Conservation (phyloP, 2,797 vertebrate genomes). For the Myripristis murdjan region DNA sequence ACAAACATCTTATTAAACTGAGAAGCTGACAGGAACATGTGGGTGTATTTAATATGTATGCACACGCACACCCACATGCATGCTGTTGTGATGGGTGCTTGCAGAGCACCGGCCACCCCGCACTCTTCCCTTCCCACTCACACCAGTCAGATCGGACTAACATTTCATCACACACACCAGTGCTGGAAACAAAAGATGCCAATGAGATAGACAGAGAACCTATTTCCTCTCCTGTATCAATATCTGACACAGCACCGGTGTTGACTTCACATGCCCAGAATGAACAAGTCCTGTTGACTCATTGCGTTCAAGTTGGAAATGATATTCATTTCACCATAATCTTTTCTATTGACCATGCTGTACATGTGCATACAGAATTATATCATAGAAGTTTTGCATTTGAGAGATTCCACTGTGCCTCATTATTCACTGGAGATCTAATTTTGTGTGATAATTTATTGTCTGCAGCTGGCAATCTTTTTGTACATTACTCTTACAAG, state of each 20-base stretch:
- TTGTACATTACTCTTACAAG: no score
- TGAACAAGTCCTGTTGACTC: background rate
- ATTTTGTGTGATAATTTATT: no score
- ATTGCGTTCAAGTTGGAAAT: background rate
- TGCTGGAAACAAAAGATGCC: background rate
- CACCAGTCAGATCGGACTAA: conserved; percentile 1
- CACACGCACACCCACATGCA: conserved; percentile 32
- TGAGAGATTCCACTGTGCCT: no score
- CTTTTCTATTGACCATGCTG: no score
- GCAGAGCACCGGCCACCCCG: conserved; percentile 24
- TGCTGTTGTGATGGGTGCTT: conserved; percentile 31
- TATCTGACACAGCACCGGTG: background rate
- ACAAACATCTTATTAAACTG: background rate
- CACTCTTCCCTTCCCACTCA: conserved; percentile 50
- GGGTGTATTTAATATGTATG: conserved; percentile 1
- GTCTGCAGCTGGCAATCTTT: no score
- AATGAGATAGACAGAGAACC: background rate
- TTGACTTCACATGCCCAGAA: background rate
- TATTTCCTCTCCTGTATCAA: conserved; percentile 7
- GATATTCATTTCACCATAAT: background rate
- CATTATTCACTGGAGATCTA: no score
- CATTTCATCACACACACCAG: conserved; percentile 31
- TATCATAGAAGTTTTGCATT: no score
- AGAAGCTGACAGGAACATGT: background rate
- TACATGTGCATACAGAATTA: no score